Conservation (phyloP, 1,140 invertebrate genomes). For the Leptinotarsa lineolata region DNA sequence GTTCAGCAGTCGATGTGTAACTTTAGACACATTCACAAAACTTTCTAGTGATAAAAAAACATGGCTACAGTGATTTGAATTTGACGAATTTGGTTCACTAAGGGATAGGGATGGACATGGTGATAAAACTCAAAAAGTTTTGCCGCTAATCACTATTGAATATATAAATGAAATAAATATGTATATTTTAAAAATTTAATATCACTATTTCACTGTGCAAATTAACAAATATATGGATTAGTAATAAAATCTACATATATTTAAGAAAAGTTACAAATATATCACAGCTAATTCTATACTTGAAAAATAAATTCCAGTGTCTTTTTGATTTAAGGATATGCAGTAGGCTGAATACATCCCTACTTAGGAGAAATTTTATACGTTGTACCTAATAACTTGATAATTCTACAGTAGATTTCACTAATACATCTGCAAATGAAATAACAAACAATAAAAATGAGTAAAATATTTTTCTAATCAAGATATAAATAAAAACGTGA, state of each 20-base stretch:
- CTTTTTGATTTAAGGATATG: slow-evolving; percentile 26
- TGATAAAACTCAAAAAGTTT: too few relatives aligned
- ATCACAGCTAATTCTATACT: slow-evolving; percentile 40
- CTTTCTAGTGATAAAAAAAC: too few relatives aligned
- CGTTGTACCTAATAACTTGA: background rate
- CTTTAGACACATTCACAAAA: too few relatives aligned
- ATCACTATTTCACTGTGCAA: slow-evolving; percentile 29
- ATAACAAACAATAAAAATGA: slow-evolving; percentile 20
- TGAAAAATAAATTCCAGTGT: slow-evolving; percentile 21
- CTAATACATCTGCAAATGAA: background rate
- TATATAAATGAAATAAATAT: background rate
- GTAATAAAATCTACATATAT: slow-evolving; percentile 21
- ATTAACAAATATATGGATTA: slow-evolving; percentile 33
- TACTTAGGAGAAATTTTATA: slow-evolving; percentile 7
- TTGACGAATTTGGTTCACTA: too few relatives aligned
- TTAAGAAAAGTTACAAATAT: slow-evolving; percentile 17
- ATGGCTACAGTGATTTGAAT: too few relatives aligned
- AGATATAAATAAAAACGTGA: slow-evolving; percentile 1
- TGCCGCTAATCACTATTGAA: too few relatives aligned
- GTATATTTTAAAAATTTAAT: slow-evolving; percentile 9
- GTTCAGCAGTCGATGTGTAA: too few relatives aligned
- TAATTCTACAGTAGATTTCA: background rate
- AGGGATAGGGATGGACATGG: too few relatives aligned
- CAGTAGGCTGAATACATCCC: background rate
- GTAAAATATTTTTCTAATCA: background rate